Conservation (phyloP, 2,888 invertebrate species). For the Lepidochitona cinerea region DNA sequence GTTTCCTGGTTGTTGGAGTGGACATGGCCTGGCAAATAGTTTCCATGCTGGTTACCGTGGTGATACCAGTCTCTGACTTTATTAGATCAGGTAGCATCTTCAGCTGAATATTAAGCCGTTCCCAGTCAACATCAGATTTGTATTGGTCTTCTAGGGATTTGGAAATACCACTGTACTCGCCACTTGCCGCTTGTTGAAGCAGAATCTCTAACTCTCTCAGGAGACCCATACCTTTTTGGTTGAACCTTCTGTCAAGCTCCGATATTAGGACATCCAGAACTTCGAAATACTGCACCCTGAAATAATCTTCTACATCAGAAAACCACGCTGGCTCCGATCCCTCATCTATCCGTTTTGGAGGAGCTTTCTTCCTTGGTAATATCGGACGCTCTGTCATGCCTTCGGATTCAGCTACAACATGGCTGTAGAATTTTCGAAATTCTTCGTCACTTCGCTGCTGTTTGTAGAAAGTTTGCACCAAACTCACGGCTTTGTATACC, state of each 20-base stretch:
- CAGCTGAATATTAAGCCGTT: neutral
- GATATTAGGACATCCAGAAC: constrained; percentile 14
- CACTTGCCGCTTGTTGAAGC: constrained; percentile 18
- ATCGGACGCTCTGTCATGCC: constrained; percentile 12
- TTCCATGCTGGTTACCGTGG: constrained; percentile 11
- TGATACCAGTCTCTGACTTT: constrained; percentile 3
- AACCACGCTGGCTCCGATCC: constrained; percentile 9
- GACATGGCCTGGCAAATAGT: constrained; percentile 7
- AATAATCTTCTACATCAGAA: constrained; percentile 10
- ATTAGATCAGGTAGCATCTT: constrained; percentile 13
- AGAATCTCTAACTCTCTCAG: constrained; percentile 14
- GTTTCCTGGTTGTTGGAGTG: constrained; percentile 2
- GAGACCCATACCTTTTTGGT: constrained; percentile 2
- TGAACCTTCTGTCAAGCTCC: constrained; percentile 12
- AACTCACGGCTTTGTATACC: constrained; percentile 9
- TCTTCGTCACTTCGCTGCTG: constrained; percentile 16
- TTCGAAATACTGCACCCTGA: constrained; percentile 17
- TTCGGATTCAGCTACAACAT: neutral
- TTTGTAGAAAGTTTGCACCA: constrained; percentile 9
- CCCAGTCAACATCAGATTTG: constrained; percentile 12
- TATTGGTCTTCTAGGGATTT: constrained; percentile 9
- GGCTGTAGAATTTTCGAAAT: constrained; percentile 13
- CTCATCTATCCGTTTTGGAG: constrained; percentile 16
- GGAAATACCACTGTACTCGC: constrained; percentile 5
- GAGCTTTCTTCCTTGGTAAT: constrained; percentile 9